Percentiles rank a stretch among this genome's conserved stretches.
Conservation (phyloP, 2,888 invertebrate species). For the Drosophila helvetica region DNA sequence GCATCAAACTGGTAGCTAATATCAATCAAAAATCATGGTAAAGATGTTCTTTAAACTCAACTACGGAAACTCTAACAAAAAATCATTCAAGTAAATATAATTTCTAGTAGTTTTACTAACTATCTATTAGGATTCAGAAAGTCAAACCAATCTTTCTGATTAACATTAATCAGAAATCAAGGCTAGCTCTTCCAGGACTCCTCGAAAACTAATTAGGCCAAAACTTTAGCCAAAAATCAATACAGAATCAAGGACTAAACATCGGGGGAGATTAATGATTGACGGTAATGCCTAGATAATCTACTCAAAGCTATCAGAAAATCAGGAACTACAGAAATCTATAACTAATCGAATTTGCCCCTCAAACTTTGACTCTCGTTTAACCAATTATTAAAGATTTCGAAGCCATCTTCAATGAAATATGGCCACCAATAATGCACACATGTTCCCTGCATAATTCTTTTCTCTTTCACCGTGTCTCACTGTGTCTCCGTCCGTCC, state of each 20-base stretch:
- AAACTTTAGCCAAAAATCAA: not conserved
- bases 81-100: not conserved
- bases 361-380: constrained; percentile 1
- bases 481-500: too few species aligned
- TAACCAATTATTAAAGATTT: not conserved
- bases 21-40: not conserved
- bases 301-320: not conserved
- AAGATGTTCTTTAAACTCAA: not conserved
- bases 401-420: not conserved
- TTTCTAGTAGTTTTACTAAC: not conserved
- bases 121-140: not conserved
- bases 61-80: not conserved
- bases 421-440: not conserved
- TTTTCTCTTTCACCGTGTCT: not conserved
- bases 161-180: not conserved
- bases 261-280: not conserved
- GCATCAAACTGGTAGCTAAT: too few species aligned
- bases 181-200: not conserved
- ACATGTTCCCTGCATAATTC: not conserved
- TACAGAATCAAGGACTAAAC: not conserved
- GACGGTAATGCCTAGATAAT: not conserved
- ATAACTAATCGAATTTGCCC: not conserved
- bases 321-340: not conserved
- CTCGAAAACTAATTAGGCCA: not conserved
- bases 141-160: not conserved